Evolutionary conservation across 2,113 vertebrate species (phyloP).

Genomic region (Tamias sibiricus): DNA sequence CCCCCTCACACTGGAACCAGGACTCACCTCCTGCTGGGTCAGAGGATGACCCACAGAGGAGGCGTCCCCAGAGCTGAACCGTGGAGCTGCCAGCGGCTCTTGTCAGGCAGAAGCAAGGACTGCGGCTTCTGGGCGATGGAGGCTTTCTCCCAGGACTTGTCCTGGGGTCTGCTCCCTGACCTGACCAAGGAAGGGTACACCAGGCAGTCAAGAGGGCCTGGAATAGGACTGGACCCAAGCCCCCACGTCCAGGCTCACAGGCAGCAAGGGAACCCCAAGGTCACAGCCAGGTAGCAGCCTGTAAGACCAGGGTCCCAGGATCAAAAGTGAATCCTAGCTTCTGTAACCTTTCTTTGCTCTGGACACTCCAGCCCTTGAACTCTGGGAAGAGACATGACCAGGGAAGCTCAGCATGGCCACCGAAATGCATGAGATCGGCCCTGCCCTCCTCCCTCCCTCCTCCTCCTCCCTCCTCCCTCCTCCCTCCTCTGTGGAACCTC

Average conservation of each 20-base stretch:
- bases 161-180: not conserved
- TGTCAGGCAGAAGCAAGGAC: not conserved
- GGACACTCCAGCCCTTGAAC: not conserved
- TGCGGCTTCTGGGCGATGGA: not conserved
- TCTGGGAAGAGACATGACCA: not conserved
- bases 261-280: not conserved
- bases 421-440: too few species aligned
- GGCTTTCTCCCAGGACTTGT: not conserved
- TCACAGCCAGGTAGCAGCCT: not conserved
- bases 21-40: not conserved
- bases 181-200: not conserved
- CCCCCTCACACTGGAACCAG: not conserved
- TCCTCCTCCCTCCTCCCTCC: too few species aligned
- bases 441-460: not conserved
- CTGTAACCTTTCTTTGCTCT: not conserved
- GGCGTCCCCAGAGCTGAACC: not conserved
- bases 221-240: not conserved
- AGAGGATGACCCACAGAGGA: not conserved
- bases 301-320: not conserved
- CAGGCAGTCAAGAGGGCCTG: not conserved
- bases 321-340: not conserved
- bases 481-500: not conserved
- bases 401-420: not conserved
- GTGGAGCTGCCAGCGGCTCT: not conserved
- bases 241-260: not conserved